These are phyloP conservation scores for Microcebus griseorufus DNA, from an alignment of 2,113 vertebrate species.

Conservation along the genomic window DNA sequence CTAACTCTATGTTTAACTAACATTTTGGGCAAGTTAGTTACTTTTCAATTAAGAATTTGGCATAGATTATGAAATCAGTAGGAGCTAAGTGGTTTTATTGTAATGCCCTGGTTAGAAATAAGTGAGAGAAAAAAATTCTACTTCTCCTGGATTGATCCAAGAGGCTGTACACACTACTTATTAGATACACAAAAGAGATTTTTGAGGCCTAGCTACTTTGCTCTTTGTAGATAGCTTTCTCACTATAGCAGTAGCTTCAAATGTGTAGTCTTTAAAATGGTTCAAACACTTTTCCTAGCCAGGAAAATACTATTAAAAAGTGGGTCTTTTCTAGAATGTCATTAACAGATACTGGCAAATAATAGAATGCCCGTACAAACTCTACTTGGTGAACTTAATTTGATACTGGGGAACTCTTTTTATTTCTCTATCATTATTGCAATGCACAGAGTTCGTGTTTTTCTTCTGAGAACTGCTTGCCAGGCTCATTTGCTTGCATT, in stretches of 20 bases:
- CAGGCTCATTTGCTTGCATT: background rate
- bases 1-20: background rate
- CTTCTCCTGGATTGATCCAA: background rate
- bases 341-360: slow-evolving; percentile 28
- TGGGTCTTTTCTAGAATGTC: background rate
- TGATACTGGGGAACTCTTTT: background rate
- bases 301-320: background rate
- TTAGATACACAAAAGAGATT: background rate
- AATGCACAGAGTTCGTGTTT: background rate
- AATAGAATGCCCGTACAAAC: background rate
- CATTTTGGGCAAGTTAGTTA: slow-evolving; percentile 19
- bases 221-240: background rate
- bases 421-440: background rate
- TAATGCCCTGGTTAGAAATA: slow-evolving; percentile 51
- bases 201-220: background rate
- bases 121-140: background rate
- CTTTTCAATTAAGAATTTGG: slow-evolving; percentile 50
- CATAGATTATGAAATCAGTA: background rate
- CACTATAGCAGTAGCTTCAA: background rate
- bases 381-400: background rate
- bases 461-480: slow-evolving; percentile 19
- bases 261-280: background rate
- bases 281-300: background rate
- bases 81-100: slow-evolving; percentile 18
- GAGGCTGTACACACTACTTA: background rate